phyloP scores from a whole-genome alignment of 2,797 vertebrate genomes.

The Sorex maritimensis region DNA sequence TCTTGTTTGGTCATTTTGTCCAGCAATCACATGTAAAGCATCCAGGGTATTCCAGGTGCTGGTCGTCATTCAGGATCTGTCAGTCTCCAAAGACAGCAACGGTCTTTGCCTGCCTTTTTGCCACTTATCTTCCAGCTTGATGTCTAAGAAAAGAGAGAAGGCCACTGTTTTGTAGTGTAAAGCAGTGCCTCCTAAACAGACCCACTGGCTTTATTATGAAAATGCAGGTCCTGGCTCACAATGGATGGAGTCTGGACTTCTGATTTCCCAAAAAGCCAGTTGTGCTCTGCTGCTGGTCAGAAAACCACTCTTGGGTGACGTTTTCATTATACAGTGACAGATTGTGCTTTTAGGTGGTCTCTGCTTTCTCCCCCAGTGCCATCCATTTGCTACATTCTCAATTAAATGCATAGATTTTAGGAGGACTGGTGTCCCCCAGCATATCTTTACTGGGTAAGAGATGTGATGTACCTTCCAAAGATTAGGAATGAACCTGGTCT shows the following conservation, averaged over 20 bases:
- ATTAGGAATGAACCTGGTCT: background rate
- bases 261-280: background rate
- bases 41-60: no score
- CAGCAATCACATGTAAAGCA: background rate
- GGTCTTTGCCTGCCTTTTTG: background rate
- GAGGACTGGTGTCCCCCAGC: background rate
- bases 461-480: background rate
- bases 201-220: background rate
- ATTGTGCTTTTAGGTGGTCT: no score
- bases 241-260: background rate
- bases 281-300: background rate
- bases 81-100: background rate
- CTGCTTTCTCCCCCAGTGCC: background rate
- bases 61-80: background rate
- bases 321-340: background rate
- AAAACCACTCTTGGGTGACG: background rate
- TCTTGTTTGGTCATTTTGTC: background rate
- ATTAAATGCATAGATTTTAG: background rate
- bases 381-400: background rate
- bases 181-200: background rate
- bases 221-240: background rate
- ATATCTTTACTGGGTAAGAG: background rate
- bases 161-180: background rate
- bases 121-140: background rate
- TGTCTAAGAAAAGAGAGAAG: constrained; percentile 35